Evolutionary conservation across 2,797 vertebrate species (phyloP), one percentile per base, ranked within the genome.

Genomic region (Muscicapa striata): DNA sequence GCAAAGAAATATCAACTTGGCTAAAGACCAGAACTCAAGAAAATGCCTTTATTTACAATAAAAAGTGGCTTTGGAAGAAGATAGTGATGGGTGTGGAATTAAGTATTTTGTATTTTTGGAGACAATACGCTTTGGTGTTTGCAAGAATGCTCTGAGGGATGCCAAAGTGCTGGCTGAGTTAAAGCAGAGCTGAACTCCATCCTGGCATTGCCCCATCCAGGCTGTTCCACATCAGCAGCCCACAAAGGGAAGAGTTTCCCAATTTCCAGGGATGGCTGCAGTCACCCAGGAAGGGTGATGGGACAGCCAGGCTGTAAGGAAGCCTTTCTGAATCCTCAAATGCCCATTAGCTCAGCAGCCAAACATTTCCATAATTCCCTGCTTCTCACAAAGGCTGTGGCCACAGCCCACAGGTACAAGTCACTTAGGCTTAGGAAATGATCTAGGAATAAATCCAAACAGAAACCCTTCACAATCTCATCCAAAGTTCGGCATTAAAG

Each of bases 381-480:
- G 32, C 34, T 72, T 29, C 52, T 26, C 8, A 59, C 54, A 24
- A 38, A 62, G 26, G 19, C 43, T 26, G 4, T 34, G 63, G 59
- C 40, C 26, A 51, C 5, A 54, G 43, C 9, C 26, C 43, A 88
- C 24, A 77, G 34, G 41, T 5, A 55, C 0, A 0, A 68, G 22
- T 11, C n/a, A 34, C 27, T 62, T 30, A 2, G 36, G 48, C 46
- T 62, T 30, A 26, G 64, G 78, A 81, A 76, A 68, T 5, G 34
- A 75, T 57, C 11, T 24, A 75, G 59, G 72, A 85, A n/a, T 55
- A 55, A 70, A 54, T 13, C 32, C 7, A 63, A 52, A 34, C 40
- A 67, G 72, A 85, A 83, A 67, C 59, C 79, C 48, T 63, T 48
- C 36, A 48, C 5, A 55, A 29, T 5, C 49, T 52, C 64, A 67